These are phyloP conservation scores for Myripristis jacobus DNA, from an alignment of 2,797 vertebrate genomes.

Conservation along the genomic window DNA sequence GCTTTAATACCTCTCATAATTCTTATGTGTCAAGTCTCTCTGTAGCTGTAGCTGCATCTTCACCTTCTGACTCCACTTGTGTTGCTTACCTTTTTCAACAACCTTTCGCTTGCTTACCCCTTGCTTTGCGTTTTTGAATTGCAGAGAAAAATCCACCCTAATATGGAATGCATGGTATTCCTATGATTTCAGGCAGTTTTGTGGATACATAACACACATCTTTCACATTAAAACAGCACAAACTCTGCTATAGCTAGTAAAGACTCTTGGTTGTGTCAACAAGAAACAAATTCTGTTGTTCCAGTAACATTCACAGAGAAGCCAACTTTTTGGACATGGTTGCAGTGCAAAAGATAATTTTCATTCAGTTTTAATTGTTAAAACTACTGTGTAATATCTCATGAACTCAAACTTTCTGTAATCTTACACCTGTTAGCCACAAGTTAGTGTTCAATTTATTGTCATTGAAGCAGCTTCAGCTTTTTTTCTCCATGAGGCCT, in stretches of 20 bases:
- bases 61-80: slow-evolving; percentile 55
- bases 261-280: background rate
- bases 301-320: background rate
- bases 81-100: slow-evolving; percentile 60
- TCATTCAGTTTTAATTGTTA: background rate
- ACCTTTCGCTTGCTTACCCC: slow-evolving; percentile 70
- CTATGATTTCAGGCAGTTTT: background rate
- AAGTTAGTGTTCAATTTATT: background rate
- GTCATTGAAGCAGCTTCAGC: slow-evolving; percentile 16
- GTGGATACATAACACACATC: background rate
- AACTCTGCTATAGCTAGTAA: background rate
- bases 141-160: slow-evolving; percentile 2
- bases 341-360: background rate
- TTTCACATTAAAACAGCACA: too few species aligned
- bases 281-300: background rate
- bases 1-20: slow-evolving; percentile 30
- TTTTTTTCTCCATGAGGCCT: slow-evolving; percentile 10
- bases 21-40: slow-evolving; percentile 40
- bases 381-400: background rate
- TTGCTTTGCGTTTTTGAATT: slow-evolving; percentile 66
- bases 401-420: background rate
- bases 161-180: slow-evolving; percentile 12
- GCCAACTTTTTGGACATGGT: background rate
- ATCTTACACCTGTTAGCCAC: background rate
- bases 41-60: slow-evolving; percentile 59